Percentiles rank a stretch among this genome's conserved stretches.
Evolutionary conservation across 53 echinoderm and acorn worm genomes (phyloP).

Genomic region (Astropecten irregularis): DNA sequence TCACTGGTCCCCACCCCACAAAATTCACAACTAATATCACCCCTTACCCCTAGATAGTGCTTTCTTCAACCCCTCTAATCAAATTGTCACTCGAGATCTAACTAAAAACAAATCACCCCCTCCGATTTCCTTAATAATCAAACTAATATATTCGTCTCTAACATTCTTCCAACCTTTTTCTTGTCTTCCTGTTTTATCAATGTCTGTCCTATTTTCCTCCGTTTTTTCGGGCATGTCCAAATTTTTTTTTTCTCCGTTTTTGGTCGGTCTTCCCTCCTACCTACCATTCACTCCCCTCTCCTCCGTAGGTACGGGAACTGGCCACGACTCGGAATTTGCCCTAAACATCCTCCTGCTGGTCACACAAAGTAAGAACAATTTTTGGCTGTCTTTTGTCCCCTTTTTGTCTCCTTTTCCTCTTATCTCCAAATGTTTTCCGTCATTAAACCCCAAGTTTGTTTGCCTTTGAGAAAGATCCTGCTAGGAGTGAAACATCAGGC

Average conservation of each 20-base stretch:
- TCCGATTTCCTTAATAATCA: neutral
- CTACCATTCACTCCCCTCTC: neutral
- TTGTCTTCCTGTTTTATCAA: neutral
- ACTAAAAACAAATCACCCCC: neutral
- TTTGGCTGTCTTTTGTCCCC: slow-evolving; percentile 40
- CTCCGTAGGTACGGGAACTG: slow-evolving; percentile 54
- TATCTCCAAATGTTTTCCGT: neutral
- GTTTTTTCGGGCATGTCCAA: neutral
- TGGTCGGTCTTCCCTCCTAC: too few relatives aligned
- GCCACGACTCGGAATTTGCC: slow-evolving; percentile 46
- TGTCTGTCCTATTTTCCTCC: neutral
- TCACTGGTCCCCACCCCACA: too few relatives aligned
- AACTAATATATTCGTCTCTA: slow-evolving; percentile 46
- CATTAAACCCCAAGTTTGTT: neutral
- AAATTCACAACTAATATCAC: too few relatives aligned
- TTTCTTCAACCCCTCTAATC: too few relatives aligned
- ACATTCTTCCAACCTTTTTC: slow-evolving; percentile 41
- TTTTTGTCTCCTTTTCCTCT: neutral
- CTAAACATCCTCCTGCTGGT: slow-evolving; percentile 44
- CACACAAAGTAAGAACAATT: slow-evolving; percentile 51
- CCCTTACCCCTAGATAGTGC: too few relatives aligned
- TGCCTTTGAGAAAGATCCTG: too few relatives aligned
- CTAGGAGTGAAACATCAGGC: too few relatives aligned
- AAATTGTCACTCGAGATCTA: too few relatives aligned
- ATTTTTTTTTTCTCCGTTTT: neutral